Base-by-base conservation (phyloP, 1,140 invertebrate genomes). In the Meteorus sp. region DNA sequence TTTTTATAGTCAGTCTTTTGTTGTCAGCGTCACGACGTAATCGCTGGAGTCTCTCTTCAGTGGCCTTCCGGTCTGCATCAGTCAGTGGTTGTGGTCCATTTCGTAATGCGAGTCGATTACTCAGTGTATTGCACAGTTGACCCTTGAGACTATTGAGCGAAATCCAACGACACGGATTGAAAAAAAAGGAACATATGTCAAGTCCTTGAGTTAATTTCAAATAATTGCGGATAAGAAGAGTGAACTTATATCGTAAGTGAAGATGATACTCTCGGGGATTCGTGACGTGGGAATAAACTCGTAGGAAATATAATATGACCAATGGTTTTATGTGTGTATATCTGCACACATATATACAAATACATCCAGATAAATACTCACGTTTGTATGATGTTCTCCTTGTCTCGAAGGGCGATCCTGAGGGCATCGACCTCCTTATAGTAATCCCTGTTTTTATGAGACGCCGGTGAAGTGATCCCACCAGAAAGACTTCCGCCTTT, bases 331-430 rank as follows among this genome's bases (percentile, higher is more conserved):
- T n/a, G n/a, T n/a, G n/a, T n/a, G n/a, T n/a, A n/a, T n/a, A n/a
- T n/a, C n/a, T n/a, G n/a, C n/a, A n/a, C n/a, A n/a, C 31, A 33
- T 33, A 15, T 15, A n/a, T 11, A 39, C 35, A 39, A 39, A 15
- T n/a, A 15, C n/a, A 39, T 39, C 5, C 35, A 39, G 7, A 33
- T 33, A 33, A 33, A 11, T 2, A 11, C 72, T 68, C 43, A 84
- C 83, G 80, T 92, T 67, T 91, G 87, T 68, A 92, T 92, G 33
- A 91, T 85, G 31, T 89, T 88, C 69, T 93, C 91, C 62, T 92
- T 92, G 74, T 93, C 90, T 51, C 85, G 83, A 5, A 92, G 73
- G 1, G 88, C 88, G 15, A 87, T 84, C 20, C 88, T 82, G 23
- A 92, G 78, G 53, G 85, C 84, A 63, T 92, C 90, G 47, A 91